Conservation (phyloP, 2,113 vertebrate species). For the Crotophaga sulcirostris region DNA sequence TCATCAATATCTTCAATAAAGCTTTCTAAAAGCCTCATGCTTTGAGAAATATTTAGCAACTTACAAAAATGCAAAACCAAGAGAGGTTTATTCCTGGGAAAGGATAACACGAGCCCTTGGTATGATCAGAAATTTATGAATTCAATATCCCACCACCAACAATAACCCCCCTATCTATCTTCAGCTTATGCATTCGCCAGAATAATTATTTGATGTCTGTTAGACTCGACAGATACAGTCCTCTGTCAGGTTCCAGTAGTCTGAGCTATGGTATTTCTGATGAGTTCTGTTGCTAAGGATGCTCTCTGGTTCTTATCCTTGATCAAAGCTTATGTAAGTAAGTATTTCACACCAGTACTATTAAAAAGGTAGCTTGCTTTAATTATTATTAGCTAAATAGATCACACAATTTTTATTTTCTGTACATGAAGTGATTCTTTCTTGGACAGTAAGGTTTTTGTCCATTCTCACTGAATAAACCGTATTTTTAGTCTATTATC, state of each 20-base stretch:
- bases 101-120: neutral
- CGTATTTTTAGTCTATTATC: conserved; percentile 70
- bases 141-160: neutral
- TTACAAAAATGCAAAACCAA: neutral
- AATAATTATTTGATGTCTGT: neutral
- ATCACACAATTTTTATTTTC: conserved; percentile 12
- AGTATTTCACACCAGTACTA: neutral
- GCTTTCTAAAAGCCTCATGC: neutral
- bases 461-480: conserved; percentile 67
- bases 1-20: neutral
- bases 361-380: conserved; percentile 16
- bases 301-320: neutral
- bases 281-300: neutral
- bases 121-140: neutral
- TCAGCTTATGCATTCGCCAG: neutral
- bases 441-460: conserved; percentile 59
- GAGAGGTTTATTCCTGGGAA: neutral
- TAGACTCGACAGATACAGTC: neutral
- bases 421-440: conserved; percentile 23
- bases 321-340: conserved; percentile 9
- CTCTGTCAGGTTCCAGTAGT: neutral
- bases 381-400: conserved; percentile 16
- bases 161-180: neutral
- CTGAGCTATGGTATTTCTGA: neutral
- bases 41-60: neutral